phyloP scores from a whole-genome alignment of 2,888 invertebrate genomes.

The Aspidiotus rigidus region DNA sequence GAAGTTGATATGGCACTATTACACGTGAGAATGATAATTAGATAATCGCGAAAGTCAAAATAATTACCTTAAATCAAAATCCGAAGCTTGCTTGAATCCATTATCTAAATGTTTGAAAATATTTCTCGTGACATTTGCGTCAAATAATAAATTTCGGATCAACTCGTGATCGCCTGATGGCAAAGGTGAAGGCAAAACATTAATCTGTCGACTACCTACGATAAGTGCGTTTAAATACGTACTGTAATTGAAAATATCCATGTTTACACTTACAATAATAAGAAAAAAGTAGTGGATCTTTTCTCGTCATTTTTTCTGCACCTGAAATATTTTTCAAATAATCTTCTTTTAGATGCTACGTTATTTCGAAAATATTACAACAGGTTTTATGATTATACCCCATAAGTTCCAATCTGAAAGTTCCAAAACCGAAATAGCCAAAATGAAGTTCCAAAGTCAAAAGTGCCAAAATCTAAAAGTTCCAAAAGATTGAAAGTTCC shows the following conservation, averaged over 20 bases:
- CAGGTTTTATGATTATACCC: too few relatives aligned
- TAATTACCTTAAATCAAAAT: constrained; percentile 18
- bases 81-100: neutral
- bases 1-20: neutral
- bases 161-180: constrained; percentile 68
- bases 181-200: neutral
- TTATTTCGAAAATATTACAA: too few relatives aligned
- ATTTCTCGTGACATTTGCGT: constrained; percentile 79
- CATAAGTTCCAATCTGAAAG: too few relatives aligned
- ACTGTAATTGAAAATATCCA: neutral
- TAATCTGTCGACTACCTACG: neutral
- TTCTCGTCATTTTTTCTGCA: constrained; percentile 6
- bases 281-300: neutral
- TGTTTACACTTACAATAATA: constrained; percentile 3
- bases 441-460: too few relatives aligned
- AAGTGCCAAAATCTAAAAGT: too few relatives aligned
- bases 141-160: constrained; percentile 74
- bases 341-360: too few relatives aligned
- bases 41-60: neutral
- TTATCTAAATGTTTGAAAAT: constrained; percentile 45
- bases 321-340: too few relatives aligned
- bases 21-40: neutral
- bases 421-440: too few relatives aligned
- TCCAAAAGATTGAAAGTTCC: too few relatives aligned
- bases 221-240: too few relatives aligned